phyloP scores from a whole-genome alignment of 2,888 invertebrate species.

The Lobophora halterata region DNA sequence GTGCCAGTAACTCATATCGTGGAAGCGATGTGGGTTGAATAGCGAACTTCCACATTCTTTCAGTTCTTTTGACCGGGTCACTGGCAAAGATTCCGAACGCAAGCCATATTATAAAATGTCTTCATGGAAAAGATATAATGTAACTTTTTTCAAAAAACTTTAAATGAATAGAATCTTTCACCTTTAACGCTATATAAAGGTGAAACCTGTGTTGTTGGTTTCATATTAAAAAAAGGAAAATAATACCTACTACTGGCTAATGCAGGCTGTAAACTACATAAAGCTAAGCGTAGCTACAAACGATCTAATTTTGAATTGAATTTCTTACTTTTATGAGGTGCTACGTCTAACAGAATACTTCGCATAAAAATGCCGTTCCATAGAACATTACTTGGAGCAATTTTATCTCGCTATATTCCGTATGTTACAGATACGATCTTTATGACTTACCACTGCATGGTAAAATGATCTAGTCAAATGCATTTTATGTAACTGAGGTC shows the following conservation, averaged over 20 bases:
- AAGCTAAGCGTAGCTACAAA: slow-evolving; percentile 55
- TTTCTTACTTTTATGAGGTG: slow-evolving; percentile 66
- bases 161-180: slow-evolving; percentile 44
- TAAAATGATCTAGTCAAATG: slow-evolving; percentile 24
- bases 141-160: slow-evolving; percentile 53
- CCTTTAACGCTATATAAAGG: slow-evolving; percentile 40
- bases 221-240: too few species aligned
- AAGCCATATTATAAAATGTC: slow-evolving; percentile 59
- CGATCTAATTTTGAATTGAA: slow-evolving; percentile 62
- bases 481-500: too few species aligned
- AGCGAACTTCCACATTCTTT: slow-evolving; percentile 51
- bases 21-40: slow-evolving; percentile 48
- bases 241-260: too few species aligned
- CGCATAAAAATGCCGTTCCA: slow-evolving; percentile 59
- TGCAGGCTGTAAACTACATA: slow-evolving; percentile 38
- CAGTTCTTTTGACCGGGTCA: slow-evolving; percentile 63
- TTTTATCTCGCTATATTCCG: too few species aligned
- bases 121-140: slow-evolving; percentile 55
- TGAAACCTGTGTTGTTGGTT: slow-evolving; percentile 8
- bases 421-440: slow-evolving; percentile 64
- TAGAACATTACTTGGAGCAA: slow-evolving; percentile 65
- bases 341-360: slow-evolving; percentile 47
- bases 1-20: slow-evolving; percentile 45
- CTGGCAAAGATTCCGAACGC: slow-evolving; percentile 52
- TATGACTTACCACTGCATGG: slow-evolving; percentile 23